phyloP scores from a whole-genome alignment of 2,113 vertebrate genomes.

The Elaphurus davidianus region DNA sequence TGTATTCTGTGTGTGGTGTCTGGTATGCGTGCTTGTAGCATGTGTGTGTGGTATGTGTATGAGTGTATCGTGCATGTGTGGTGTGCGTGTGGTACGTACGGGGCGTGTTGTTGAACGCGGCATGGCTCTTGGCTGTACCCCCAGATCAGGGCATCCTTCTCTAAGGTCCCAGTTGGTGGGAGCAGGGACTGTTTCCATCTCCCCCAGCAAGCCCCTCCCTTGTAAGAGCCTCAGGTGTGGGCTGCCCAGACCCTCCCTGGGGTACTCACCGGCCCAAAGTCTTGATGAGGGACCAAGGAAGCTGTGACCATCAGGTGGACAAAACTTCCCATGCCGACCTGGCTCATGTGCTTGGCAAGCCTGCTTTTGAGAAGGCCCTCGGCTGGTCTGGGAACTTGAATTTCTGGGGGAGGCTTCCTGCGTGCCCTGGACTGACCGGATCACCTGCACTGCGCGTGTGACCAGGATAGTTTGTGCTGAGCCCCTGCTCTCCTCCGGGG shows the following conservation, averaged over 20 bases:
- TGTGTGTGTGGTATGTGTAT: background rate
- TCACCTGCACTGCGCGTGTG: rapidly evolving
- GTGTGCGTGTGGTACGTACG: rapidly evolving
- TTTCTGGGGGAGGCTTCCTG: rapidly evolving
- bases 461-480: rapidly evolving
- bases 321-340: rapidly evolving
- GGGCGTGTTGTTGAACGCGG: background rate
- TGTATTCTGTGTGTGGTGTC: background rate
- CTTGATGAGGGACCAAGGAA: background rate
- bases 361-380: no score
- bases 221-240: background rate
- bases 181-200: background rate
- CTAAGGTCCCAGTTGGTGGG: rapidly evolving
- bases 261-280: background rate
- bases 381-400: no score
- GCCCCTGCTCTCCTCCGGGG: rapidly evolving
- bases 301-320: rapidly evolving
- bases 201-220: no score
- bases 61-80: no score
- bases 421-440: rapidly evolving
- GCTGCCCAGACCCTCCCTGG: background rate
- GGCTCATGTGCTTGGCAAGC: background rate
- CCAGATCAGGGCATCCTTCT: background rate
- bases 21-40: background rate
- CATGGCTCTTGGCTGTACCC: rapidly evolving